A percentile compares a stretch with the other conserved stretches of the same genome.
phyloP scores from a whole-genome alignment of 1,140 invertebrate species.

The Nylanderia fulva region DNA sequence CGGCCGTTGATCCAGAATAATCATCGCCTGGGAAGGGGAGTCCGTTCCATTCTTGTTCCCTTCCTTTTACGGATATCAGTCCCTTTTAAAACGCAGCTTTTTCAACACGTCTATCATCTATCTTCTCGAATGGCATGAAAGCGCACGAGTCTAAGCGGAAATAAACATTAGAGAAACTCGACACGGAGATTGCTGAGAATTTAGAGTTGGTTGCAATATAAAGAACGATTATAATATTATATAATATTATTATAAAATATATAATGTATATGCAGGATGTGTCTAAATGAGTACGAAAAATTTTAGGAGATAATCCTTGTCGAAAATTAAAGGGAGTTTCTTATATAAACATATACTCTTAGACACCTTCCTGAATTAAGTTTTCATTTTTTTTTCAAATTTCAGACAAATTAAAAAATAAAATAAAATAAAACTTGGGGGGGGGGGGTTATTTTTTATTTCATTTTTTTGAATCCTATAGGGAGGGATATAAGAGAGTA shows the following conservation, averaged over 20 bases:
- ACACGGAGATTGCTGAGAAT: background rate
- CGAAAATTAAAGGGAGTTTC: too few relatives aligned
- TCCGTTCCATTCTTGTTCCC: background rate
- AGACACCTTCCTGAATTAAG: too few relatives aligned
- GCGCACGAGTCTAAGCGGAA: background rate
- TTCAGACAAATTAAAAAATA: too few relatives aligned
- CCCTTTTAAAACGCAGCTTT: background rate
- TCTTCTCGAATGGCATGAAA: background rate
- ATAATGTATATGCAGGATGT: background rate
- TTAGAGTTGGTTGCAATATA: background rate
- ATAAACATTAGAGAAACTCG: background rate
- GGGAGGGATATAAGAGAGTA: too few relatives aligned
- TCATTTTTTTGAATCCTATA: too few relatives aligned
- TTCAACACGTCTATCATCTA: background rate
- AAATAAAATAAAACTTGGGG: too few relatives aligned
- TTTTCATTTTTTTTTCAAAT: too few relatives aligned
- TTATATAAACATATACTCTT: too few relatives aligned
- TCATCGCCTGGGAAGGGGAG: background rate
- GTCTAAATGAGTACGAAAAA: too few relatives aligned
- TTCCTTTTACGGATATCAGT: slow-evolving; percentile 6
- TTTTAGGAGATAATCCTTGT: too few relatives aligned
- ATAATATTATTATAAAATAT: background rate
- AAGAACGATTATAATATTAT: background rate
- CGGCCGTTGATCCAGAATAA: slow-evolving; percentile 14
- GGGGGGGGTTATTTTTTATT: too few relatives aligned